Conservation (phyloP, 2,797 vertebrate genomes). For the Pipistrellus pygmaeus region DNA sequence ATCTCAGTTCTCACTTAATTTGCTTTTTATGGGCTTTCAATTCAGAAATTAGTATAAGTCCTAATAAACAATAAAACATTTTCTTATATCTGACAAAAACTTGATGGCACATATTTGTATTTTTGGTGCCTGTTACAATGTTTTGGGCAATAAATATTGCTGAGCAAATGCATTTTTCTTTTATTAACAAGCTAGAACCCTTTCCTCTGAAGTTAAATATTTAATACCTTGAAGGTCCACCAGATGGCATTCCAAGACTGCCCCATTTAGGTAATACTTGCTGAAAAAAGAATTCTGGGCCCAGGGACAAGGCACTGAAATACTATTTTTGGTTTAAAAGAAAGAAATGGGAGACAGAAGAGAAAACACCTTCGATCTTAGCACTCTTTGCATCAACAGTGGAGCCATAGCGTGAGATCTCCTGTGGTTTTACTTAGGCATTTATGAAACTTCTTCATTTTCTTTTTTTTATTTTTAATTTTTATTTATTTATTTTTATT, state of each 20-base stretch:
- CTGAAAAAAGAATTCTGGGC: background rate
- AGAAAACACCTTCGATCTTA: background rate
- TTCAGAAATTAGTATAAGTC: background rate
- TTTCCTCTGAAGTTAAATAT: background rate
- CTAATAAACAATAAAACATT: background rate
- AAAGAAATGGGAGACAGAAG: background rate
- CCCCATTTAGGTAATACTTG: background rate
- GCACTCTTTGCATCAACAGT: background rate
- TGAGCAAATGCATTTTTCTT: background rate
- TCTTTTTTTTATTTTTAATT: too few species aligned
- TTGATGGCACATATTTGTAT: background rate
- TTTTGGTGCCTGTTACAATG: background rate
- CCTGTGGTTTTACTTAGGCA: background rate
- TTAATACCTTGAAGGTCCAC: background rate
- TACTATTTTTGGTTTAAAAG: background rate
- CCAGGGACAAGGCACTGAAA: background rate
- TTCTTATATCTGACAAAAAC: background rate
- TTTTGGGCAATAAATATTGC: background rate
- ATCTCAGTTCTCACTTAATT: background rate
- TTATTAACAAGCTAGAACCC: background rate
- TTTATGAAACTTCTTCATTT: background rate
- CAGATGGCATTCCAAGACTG: constrained; percentile 34
- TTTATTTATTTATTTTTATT: too few species aligned
- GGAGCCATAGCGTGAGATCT: background rate
- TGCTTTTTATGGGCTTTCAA: background rate